Evolutionary conservation across 2,113 vertebrate species (phyloP), one percentile per base, ranked within the genome.

Genomic region (Oreotrochilus melanogaster): DNA sequence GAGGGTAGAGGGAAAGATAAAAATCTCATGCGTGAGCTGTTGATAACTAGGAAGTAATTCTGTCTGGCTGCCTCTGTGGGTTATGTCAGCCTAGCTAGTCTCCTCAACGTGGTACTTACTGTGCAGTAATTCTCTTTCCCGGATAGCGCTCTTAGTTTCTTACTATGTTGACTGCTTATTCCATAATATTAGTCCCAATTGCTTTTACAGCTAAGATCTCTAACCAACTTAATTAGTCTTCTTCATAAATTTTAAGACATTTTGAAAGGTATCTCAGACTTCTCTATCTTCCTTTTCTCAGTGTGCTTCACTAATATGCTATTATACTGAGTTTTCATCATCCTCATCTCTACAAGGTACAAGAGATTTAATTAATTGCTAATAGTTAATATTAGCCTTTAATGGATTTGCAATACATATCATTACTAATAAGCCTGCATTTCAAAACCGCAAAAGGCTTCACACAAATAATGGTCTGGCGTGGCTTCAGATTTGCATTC

Each of bases 241-340:
- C 28, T 85, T 69, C 18, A 43, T 58, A 5, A 54, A 58, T 62
- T 21, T 43, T 35, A 76, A 86, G 35, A 48, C 33, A 35, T 50
- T 62, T 51, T 37, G 48, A 69, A 94, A 75, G 24, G 22, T 66
- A 88, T 18, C 39, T 75, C 42, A 8, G 66, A 85, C 86, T 57
- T 39, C 35, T 65, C 61, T 73, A 5, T 35, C 50, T 66, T 18
- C 21, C 21, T 76, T 76, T 65, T 80, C 33, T 30, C 69, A 51
- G 18, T 10, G 2, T 61, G 25, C 35, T 71, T 87, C 14, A 8
- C 13, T 88, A 7, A 72, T 88, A 23, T 31, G 61, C 50, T 22
- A 1, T 70, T 69, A 31, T 3, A 33, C 0, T 57, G 33, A 72
- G 39, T 61, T 28, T 83, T 39, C 28, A 43, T 39, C 2, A 0